Base-by-base conservation (phyloP, 2,888 invertebrate species). In the Hartigia nigra region DNA sequence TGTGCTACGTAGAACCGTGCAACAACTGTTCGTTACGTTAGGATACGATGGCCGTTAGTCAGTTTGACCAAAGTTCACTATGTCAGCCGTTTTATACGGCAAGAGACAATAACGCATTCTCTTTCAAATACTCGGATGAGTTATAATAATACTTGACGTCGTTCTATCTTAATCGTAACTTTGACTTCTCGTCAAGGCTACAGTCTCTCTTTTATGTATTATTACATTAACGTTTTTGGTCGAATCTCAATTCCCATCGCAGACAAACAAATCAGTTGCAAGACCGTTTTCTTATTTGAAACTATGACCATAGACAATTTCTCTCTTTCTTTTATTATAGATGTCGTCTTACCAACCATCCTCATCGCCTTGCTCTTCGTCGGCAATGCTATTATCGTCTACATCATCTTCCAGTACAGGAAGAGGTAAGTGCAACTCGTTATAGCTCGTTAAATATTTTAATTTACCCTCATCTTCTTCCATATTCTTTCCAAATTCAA, bases 371-470 rank as follows among this genome's bases (percentile, higher is more conserved):
- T 94, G 84, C 93, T 96, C 77, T 95, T 96, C 91, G 93, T 95
- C 83, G 94, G 95, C 82, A 96, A 96, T 89, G 95, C 95, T 78
- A 93, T 95, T 89, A 94, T 96, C 89, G 93, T 96, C 77, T 94
- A 95, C 88, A 93, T 95, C 87, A 96, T 96, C 88, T 95, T 95
- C 92, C 95, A 94, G 90, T 95, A 95, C 87, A 94, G 94, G 87
- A 95, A 95, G 92, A 94, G 95, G 95, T 95, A 89, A 92, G 92
- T 79, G 31, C 3, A 1, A 76, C 31, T 72, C 72, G 9, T 55
- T 55, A 55, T 9, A 55, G 5, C 55, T 55, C 23, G 23, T 23
- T 0, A 23, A 39, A 55, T 55, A 55, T 1, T 23, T 55, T 55
- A 55, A 0, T 23, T 55, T 2, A 55, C 23, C 55, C 55, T 23